phyloP scores from a whole-genome alignment of 2,888 invertebrate species.

The Deilephila porcellus region DNA sequence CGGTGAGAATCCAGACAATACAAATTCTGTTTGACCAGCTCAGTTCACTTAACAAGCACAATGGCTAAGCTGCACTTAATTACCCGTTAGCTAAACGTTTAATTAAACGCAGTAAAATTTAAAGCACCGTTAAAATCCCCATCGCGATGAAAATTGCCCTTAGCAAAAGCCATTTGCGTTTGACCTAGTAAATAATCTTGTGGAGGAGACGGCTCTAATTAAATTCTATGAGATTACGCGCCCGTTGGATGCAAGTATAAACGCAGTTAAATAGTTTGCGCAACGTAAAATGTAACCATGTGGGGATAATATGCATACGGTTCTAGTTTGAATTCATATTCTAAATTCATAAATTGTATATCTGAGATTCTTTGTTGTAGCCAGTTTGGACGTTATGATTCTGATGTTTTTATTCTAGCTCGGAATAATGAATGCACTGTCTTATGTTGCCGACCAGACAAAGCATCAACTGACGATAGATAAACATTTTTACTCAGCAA shows the following conservation, averaged over 20 bases:
- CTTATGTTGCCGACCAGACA: too few species aligned
- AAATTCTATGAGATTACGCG: conserved; percentile 38
- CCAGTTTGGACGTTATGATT: too few species aligned
- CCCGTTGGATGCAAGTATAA: conserved; percentile 32
- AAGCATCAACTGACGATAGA: too few species aligned
- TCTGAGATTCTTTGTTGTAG: too few species aligned
- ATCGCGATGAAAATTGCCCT: conserved; percentile 38
- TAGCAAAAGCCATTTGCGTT: conserved; percentile 41
- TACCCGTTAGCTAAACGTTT: conserved; percentile 30
- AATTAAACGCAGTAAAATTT: conserved; percentile 39
- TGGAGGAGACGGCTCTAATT: conserved; percentile 38
- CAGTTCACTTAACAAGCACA: background rate
- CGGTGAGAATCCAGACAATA: background rate
- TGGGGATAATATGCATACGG: background rate
- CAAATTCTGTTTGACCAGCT: background rate
- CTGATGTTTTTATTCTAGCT: too few species aligned
- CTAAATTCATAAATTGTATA: too few species aligned
- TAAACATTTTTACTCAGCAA: too few species aligned
- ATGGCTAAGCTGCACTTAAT: background rate
- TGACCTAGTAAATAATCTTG: conserved; percentile 41
- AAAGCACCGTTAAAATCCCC: conserved; percentile 39
- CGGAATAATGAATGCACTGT: too few species aligned
- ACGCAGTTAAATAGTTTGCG: conserved; percentile 14
- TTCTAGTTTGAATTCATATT: too few species aligned
- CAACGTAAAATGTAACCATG: conserved; percentile 10